A percentile compares a stretch with the other conserved stretches of the same genome.
Evolutionary conservation across 2,797 vertebrate genomes (phyloP).

Genomic region (Mergus octosetaceus): DNA sequence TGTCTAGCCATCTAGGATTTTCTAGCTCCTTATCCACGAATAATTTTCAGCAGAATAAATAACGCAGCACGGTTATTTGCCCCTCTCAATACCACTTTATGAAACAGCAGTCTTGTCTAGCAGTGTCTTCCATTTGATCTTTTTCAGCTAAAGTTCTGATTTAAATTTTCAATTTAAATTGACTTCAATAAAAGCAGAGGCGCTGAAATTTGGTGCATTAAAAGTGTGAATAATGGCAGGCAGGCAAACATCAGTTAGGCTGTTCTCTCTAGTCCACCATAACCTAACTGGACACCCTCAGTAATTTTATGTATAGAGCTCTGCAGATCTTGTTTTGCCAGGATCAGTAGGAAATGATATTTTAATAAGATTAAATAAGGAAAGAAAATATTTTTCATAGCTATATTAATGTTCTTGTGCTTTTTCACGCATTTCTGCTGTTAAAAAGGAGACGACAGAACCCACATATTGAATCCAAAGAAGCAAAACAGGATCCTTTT

Average conservation of each 20-base stretch:
- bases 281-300: neutral
- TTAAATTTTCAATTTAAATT: neutral
- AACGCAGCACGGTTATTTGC: neutral
- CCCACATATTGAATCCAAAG: neutral
- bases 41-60: neutral
- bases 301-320: neutral
- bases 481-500: neutral
- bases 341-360: neutral
- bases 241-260: neutral
- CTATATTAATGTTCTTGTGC: neutral
- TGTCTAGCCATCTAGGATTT: neutral
- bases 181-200: neutral
- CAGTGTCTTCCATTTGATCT: neutral
- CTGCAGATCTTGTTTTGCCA: neutral
- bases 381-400: constrained; percentile 6
- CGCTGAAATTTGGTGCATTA: neutral
- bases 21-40: neutral
- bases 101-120: neutral
- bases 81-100: neutral
- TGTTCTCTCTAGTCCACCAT: neutral
- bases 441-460: neutral
- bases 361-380: neutral
- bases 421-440: neutral
- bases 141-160: neutral
- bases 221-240: neutral